A percentile compares a stretch with the other conserved stretches of the same genome.
Evolutionary conservation across 1,140 invertebrate species (phyloP).

Genomic region (Popillia japonica): DNA sequence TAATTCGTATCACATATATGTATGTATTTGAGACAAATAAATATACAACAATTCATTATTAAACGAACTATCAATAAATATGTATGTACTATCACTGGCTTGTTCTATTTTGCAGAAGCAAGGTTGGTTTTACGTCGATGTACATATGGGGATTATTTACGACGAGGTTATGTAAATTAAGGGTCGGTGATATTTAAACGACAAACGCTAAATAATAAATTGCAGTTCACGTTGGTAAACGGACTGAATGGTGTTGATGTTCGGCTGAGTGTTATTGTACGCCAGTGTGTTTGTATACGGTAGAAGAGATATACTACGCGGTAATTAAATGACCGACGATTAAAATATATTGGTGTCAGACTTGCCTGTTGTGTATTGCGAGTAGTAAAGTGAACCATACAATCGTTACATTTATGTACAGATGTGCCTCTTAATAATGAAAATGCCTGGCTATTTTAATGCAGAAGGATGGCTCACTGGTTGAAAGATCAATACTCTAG

Average conservation of each 20-base stretch:
- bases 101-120: neutral
- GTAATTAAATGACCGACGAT: neutral
- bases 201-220: neutral
- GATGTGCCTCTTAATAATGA: no score
- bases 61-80: no score
- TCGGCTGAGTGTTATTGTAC: neutral
- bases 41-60: no score
- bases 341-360: neutral
- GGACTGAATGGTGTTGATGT: neutral
- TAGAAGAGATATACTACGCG: neutral
- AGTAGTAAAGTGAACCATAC: no score
- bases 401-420: no score
- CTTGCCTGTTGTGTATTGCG: no score
- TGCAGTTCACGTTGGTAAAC: neutral
- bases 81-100: neutral
- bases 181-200: neutral
- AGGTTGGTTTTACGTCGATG: neutral
- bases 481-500: no score
- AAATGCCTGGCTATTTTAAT: no score
- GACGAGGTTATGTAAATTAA: slow-evolving; percentile 1
- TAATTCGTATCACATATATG: no score
- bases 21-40: no score
- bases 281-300: neutral
- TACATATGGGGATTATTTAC: neutral
- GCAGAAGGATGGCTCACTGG: no score